A percentile compares a stretch with the other conserved stretches of the same genome.
phyloP scores from a whole-genome alignment of 2,113 vertebrate species.

The Neopipo cinnamomea region DNA sequence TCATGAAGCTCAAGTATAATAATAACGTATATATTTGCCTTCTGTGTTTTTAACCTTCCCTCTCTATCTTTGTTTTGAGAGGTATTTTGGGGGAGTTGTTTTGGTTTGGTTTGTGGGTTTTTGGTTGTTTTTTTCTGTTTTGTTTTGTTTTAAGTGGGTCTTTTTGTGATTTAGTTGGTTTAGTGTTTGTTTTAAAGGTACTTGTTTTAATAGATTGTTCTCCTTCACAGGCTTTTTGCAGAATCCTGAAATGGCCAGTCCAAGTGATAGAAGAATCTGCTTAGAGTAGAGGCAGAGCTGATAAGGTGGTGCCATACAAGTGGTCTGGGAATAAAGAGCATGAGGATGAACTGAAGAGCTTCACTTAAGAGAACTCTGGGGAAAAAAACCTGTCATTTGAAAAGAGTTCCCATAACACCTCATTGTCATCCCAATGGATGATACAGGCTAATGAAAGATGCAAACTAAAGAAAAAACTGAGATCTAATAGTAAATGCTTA shows the following conservation, averaged over 20 bases:
- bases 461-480: neutral
- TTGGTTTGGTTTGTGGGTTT: neutral
- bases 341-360: neutral
- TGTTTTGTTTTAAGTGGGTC: neutral
- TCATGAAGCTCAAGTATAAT: neutral
- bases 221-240: neutral
- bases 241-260: neutral
- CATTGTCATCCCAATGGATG: neutral
- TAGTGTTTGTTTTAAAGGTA: neutral
- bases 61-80: neutral
- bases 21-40: neutral
- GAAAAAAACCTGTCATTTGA: neutral
- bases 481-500: neutral
- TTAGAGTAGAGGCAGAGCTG: neutral
- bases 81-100: neutral
- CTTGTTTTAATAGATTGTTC: neutral
- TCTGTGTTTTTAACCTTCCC: neutral
- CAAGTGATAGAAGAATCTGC: accelerated
- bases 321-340: neutral
- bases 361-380: neutral
- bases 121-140: neutral
- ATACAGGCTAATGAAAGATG: neutral
- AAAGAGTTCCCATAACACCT: neutral
- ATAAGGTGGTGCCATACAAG: neutral
- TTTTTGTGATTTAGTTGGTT: neutral